Base-by-base conservation (phyloP, 1,140 invertebrate species). In the Ceratina japonica region DNA sequence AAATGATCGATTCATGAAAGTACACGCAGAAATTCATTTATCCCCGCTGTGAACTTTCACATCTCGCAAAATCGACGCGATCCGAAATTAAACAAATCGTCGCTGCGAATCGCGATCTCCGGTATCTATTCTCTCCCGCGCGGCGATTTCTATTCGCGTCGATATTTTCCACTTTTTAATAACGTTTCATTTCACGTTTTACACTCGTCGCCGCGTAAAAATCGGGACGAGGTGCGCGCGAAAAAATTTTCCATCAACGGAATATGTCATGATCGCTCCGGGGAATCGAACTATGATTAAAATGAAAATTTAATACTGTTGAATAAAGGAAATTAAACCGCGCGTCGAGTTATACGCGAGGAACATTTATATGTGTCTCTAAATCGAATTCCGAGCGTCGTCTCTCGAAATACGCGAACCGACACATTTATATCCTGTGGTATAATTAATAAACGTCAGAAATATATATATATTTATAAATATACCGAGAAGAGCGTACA, bases 261-360 rank as follows among this genome's bases (percentile, higher is more conserved):
- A 54, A 68, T n/a, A 52, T 37, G 37, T n/a, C 68, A 44, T 71
- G 68, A 61, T 76, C 75, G 66, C 65, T 70, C 62, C 51, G 31
- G 37, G 20, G 10, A n/a, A 58, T 49, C 24, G 56, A 68, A 70
- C 56, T 71, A 77, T 77, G 75, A 77, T 77, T 72, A 72, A 77
- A 77, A 77, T 77, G 68, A 77, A 77, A 77, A 71, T 72, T 77
- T 72, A 71, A 77, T 72, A 63, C 68, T 15, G 22, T n/a, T 44
- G 49, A 16, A n/a, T 20, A 44, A 63, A 72, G 68, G 54, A 72
- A 68, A 77, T 49, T 58, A 71, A 77, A 24, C 37, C 66, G 24
- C 37, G 27, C 24, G 27, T 24, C 13, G n/a, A 1, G 15, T 51
- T 18, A 31, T 31, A 18, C 54, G n/a, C 54, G 54, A 44, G 5